These are phyloP conservation scores for Papilio elwesi DNA, from an alignment of 2,888 invertebrate genomes.

Conservation along the genomic window DNA sequence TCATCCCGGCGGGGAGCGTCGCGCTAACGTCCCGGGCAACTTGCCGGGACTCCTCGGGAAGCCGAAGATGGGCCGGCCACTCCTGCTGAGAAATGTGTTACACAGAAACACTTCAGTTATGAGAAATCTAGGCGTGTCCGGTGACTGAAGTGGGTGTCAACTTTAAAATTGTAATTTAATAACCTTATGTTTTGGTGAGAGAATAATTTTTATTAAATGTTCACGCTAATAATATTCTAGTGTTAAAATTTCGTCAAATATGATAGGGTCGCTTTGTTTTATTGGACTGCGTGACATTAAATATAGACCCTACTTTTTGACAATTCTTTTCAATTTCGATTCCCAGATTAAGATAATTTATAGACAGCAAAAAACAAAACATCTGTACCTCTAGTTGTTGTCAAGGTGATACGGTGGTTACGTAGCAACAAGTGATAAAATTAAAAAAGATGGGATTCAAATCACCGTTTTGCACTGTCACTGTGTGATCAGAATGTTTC, in stretches of 20 bases:
- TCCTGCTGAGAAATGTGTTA: constrained; percentile 69
- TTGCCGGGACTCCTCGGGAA: constrained; percentile 25
- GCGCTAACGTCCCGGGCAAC: constrained; percentile 37
- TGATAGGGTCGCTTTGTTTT: not conserved
- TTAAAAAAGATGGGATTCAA: too few species aligned
- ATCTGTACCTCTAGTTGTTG: too few species aligned
- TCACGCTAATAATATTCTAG: constrained; percentile 23
- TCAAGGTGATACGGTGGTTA: too few species aligned
- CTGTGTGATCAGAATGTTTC: too few species aligned
- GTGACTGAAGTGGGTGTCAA: constrained; percentile 19
- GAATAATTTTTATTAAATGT: constrained; percentile 14
- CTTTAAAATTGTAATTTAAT: constrained; percentile 15
- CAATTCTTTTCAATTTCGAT: too few species aligned
- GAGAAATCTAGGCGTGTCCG: constrained; percentile 55
- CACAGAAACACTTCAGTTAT: constrained; percentile 44
- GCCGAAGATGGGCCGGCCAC: constrained; percentile 51
- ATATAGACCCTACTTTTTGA: too few species aligned
- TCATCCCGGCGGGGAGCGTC: constrained; percentile 62
- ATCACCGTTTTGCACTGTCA: too few species aligned
- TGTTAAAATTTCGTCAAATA: not conserved
- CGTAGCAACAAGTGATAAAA: too few species aligned
- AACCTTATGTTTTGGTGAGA: constrained; percentile 25
- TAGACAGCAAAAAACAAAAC: too few species aligned
- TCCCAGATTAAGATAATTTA: too few species aligned
- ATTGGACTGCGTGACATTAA: too few species aligned